phyloP scores from a whole-genome alignment of 2,113 vertebrate genomes.

The Lepus americanus region DNA sequence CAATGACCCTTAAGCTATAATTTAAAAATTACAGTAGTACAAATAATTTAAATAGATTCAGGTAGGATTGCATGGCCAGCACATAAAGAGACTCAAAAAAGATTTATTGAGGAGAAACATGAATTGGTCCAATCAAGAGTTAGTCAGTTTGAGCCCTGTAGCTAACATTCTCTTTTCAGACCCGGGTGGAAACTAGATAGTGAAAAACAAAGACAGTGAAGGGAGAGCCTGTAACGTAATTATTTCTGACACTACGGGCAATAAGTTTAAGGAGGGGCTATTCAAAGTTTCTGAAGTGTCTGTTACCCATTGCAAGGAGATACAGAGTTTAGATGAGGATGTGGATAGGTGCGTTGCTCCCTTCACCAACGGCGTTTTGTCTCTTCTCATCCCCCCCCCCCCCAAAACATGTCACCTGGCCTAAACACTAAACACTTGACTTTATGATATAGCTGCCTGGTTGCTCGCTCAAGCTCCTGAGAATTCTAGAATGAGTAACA shows the following conservation, averaged over 20 bases:
- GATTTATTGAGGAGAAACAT: background rate
- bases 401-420: background rate
- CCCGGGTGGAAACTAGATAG: background rate
- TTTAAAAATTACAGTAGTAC: constrained; percentile 35
- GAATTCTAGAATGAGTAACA: background rate
- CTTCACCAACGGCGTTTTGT: background rate
- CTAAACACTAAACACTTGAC: background rate
- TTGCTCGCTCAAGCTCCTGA: background rate
- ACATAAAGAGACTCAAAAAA: background rate
- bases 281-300: background rate
- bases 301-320: background rate
- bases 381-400: too few relatives aligned
- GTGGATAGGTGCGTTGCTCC: background rate
- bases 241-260: background rate
- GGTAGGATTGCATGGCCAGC: background rate
- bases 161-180: background rate
- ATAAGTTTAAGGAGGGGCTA: background rate
- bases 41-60: background rate
- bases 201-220: background rate
- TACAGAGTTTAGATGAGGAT: background rate
- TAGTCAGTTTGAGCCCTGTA: background rate
- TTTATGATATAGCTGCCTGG: background rate
- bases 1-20: background rate
- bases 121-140: background rate
- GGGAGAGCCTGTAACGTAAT: background rate